These are phyloP conservation scores for Pelobates cultripes DNA, from an alignment of 2,797 vertebrate genomes.

Conservation along the genomic window DNA sequence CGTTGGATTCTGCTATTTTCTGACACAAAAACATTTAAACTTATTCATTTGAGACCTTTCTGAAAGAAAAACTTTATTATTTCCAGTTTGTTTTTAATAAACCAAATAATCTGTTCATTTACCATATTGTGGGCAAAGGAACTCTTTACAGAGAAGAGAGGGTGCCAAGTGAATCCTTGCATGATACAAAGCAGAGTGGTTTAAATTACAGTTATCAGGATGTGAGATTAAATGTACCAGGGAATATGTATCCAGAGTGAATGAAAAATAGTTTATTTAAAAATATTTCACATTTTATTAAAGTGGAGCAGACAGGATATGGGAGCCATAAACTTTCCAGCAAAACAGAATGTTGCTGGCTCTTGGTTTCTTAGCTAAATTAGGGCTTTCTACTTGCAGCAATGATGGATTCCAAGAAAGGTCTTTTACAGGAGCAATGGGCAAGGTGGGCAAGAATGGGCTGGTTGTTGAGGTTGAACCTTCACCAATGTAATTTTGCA, in stretches of 20 bases:
- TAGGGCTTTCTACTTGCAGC: slow-evolving; percentile 30
- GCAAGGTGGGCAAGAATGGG: slow-evolving; percentile 1
- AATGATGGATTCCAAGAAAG: slow-evolving; percentile 35
- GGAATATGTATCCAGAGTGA: slow-evolving; percentile 40
- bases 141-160: not conserved
- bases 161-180: slow-evolving; percentile 20
- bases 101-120: slow-evolving; percentile 46
- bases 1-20: no score
- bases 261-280: slow-evolving; percentile 43
- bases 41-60: slow-evolving; percentile 42
- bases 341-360: slow-evolving; percentile 44
- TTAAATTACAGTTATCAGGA: slow-evolving; percentile 48
- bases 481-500: not conserved
- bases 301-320: slow-evolving; percentile 52
- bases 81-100: slow-evolving; percentile 36
- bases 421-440: slow-evolving; percentile 25
- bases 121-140: slow-evolving; percentile 25
- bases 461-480: not conserved
- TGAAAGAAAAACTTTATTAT: slow-evolving; percentile 47
- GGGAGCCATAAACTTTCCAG: slow-evolving; percentile 47
- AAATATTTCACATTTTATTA: slow-evolving; percentile 50
- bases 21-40: no score
- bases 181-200: slow-evolving; percentile 13
- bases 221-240: slow-evolving; percentile 28
- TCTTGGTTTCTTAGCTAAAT: slow-evolving; percentile 17